Percentiles rank a stretch among this genome's conserved stretches.
Evolutionary conservation across 2,888 invertebrate genomes (phyloP).

Genomic region (Spisula solida): DNA sequence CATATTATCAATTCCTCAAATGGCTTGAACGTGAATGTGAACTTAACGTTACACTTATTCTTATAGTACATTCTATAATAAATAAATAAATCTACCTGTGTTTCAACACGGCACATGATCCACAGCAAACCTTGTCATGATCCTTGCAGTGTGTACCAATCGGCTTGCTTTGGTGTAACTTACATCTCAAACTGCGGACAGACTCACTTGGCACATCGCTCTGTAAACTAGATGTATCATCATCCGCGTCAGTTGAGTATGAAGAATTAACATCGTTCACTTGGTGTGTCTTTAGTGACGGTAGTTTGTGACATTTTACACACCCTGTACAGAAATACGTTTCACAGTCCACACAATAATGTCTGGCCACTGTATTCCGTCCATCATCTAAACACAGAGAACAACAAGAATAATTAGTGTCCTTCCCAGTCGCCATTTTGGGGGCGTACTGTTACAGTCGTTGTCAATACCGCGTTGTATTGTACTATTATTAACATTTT

Average conservation of each 20-base stretch:
- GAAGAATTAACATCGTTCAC: not conserved
- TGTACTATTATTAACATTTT: too few species aligned
- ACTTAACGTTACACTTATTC: too few species aligned
- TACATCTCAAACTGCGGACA: not conserved
- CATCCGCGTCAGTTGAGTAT: not conserved
- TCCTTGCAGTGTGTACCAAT: conserved; percentile 26
- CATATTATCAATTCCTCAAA: too few species aligned
- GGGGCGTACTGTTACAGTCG: not conserved
- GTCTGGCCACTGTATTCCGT: not conserved
- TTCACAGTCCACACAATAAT: not conserved
- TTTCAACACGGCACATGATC: conserved; percentile 12
- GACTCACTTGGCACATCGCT: not conserved
- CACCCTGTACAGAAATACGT: conserved; percentile 1
- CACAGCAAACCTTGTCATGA: conserved; percentile 35
- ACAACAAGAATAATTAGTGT: not conserved
- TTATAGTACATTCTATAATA: too few species aligned
- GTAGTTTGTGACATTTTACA: not conserved
- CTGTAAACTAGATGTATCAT: not conserved
- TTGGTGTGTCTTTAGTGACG: not conserved
- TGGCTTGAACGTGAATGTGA: too few species aligned
- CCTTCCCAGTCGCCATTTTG: not conserved
- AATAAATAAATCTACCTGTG: conserved; percentile 8
- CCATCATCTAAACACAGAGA: not conserved
- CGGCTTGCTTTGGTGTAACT: not conserved
- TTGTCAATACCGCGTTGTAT: too few species aligned